Conservation (phyloP, 2,113 vertebrate species). For the Megaceryle torquata region DNA sequence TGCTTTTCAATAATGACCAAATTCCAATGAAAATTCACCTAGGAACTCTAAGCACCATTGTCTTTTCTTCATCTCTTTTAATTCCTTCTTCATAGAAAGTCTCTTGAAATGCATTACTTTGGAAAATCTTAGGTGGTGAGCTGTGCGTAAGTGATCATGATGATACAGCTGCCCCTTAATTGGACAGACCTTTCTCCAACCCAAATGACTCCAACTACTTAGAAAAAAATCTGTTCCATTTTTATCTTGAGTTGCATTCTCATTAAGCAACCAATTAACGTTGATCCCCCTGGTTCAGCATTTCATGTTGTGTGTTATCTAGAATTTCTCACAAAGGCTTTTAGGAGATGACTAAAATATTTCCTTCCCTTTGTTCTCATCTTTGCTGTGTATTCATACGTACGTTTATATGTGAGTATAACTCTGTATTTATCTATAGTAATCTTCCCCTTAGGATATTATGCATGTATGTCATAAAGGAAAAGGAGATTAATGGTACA, state of each 20-base stretch:
- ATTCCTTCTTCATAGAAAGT: neutral
- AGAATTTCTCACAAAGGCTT: neutral
- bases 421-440: neutral
- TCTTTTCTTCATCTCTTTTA: neutral
- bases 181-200: neutral
- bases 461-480: neutral
- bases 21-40: neutral
- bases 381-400: neutral
- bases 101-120: neutral
- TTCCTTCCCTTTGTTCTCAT: neutral
- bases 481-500: constrained; percentile 1
- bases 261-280: neutral
- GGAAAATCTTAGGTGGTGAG: neutral
- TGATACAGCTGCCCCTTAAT: neutral
- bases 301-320: neutral
- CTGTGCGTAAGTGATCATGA: neutral
- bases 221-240: neutral
- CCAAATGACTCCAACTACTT: neutral
- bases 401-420: neutral
- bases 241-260: neutral
- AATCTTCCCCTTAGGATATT: neutral
- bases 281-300: neutral
- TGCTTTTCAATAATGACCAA: neutral
- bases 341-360: neutral
- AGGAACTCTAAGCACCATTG: neutral